Base-by-base conservation (phyloP, 2,888 invertebrate genomes). In the Ferrisia virgata region DNA sequence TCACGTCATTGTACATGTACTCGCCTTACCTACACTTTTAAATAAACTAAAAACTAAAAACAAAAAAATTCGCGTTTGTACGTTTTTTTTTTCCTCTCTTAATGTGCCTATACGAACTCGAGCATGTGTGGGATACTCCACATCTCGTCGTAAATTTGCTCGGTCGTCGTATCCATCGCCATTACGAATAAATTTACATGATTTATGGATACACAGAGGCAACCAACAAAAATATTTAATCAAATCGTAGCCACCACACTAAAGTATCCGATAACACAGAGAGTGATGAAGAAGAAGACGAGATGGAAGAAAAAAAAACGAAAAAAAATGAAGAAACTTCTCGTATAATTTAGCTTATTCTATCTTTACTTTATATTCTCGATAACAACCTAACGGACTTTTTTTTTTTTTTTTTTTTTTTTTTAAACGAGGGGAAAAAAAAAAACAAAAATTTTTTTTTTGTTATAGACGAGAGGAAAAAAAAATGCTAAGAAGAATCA, bases 141-240 rank as follows among this genome's bases (percentile, higher is more conserved):
- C 64, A 13, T 15, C 25, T 64, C 58, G 39, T 28, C 64, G 28
- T 64, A 53, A 53, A 22, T 53, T 22, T 18, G 22, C 18, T 9
- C 18, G 64, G 11, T 64, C 64, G 64, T 15, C 64, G 28, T 28
- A 9, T 2, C 28, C 64, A 13, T 13, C 11, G 28, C 25, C 25
- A 64, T 64, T 64, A 64, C 64, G 64, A 64, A 64, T 64, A 64
- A 64, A 64, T 64, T 64, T 64, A 64, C 64, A 64, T 64, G 64
- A 64, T 64, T 64, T 64, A 64, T 64, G 64, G 25, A 64, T 64
- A 25, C 64, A 64, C 53, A 22, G 53, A 53, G 53, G 53, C 53
- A 53, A 53, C 53, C 53, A 18, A 53, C 53, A 18, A 53, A 53
- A 53, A 53, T 53, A 53, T 53, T 53, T 53, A 53, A 53, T 53